phyloP scores from a whole-genome alignment of 2,888 invertebrate species.

The Synergus umbraculus region DNA sequence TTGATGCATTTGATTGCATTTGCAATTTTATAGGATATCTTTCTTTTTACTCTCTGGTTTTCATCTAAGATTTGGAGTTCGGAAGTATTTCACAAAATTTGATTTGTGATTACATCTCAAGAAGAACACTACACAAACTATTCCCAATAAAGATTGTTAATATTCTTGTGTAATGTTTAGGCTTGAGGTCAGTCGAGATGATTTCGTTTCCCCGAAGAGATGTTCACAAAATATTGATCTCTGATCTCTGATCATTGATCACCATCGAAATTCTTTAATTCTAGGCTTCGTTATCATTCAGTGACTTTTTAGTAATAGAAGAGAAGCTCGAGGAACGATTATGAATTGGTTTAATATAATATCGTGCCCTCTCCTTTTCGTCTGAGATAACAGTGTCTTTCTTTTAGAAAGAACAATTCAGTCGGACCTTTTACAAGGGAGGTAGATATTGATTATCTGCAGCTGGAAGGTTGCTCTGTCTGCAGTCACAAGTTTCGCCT shows the following conservation, averaged over 20 bases:
- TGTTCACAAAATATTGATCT: neutral
- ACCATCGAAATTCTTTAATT: neutral
- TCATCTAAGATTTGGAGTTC: neutral
- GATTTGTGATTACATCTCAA: neutral
- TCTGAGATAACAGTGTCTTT: conserved; percentile 24
- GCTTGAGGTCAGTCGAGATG: conserved; percentile 16
- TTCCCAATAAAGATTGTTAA: neutral
- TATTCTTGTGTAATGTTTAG: neutral
- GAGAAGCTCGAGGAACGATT: conserved; percentile 32
- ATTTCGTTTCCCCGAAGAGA: conserved; percentile 3
- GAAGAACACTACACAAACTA: neutral
- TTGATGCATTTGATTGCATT: no score
- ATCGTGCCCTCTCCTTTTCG: conserved; percentile 19
- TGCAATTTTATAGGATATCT: neutral
- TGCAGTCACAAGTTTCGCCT: conserved; percentile 64
- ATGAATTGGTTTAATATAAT: conserved; percentile 10
- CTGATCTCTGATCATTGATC: neutral
- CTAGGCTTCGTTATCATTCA: neutral
- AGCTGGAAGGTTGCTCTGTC: conserved; percentile 61
- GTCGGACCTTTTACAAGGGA: conserved; percentile 55
- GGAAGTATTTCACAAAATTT: neutral
- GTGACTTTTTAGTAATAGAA: conserved; percentile 28
- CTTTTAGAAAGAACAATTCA: conserved; percentile 38
- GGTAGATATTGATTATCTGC: conserved; percentile 66
- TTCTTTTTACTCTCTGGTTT: neutral